Evolutionary conservation across 1,140 invertebrate species (phyloP), one percentile per base, ranked within the genome.

Genomic region (Drosophila fuyamai): DNA sequence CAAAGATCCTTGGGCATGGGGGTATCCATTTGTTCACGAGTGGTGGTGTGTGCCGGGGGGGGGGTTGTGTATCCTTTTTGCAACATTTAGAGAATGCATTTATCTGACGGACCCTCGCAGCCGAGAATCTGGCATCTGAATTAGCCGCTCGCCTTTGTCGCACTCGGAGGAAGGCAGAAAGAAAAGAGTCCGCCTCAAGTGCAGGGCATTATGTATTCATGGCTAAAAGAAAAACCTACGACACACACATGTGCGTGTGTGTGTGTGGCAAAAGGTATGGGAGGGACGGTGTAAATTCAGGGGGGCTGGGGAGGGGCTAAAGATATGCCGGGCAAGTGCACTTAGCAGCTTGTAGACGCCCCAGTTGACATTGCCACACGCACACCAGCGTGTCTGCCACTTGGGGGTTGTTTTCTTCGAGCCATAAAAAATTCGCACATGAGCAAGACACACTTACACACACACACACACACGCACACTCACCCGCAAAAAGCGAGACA

Each of bases 291-390:
- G 40, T 8, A 4, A 0, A n/a, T 10, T 38, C 6, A 23, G 1
- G 12, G 47, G 29, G 29, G 29, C 8, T 8, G 29, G 32, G 44
- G n/a, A 14, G 44, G 23, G 75, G 38, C 14, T 29, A 70, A 79
- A 58, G 84, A 88, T 83, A 85, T 67, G 70, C 68, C 81, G 84
- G 84, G 84, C 80, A 83, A 88, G 84, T 88, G 83, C 83, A 88
- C 84, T 88, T 86, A 86, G 83, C 83, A 80, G 83, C 83, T 80
- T 89, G 84, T 84, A 89, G 84, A 78, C 83, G 84, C 84, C 83
- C 79, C 84, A 89, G 84, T 88, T 88, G 83, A 88, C 83, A 89
- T 88, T 89, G 83, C 83, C 84, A 80, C 68, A 68, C 54, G 59
- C 65, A 51, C 23, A 62, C 38, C 41, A 43, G 43, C 74, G 47